A percentile compares a stretch with the other conserved stretches of the same genome.
Conservation (phyloP, 2,888 invertebrate genomes). For the Sphecodes monilicornis region DNA sequence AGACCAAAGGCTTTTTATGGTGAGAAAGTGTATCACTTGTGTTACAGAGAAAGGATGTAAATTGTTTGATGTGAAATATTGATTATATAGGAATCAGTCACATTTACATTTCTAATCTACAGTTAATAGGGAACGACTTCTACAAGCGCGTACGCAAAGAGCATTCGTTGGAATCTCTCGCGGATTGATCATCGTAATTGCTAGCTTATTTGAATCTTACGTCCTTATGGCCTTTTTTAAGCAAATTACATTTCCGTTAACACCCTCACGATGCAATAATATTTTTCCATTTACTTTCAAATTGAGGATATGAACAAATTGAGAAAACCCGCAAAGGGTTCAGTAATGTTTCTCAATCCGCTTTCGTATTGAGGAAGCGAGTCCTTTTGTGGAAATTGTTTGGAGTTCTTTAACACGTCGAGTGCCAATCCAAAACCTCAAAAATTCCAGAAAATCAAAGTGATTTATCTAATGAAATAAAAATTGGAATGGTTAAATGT, state of each 20-base stretch:
- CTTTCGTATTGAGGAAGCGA: background rate
- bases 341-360: too few species aligned
- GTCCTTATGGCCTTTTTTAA: too few species aligned
- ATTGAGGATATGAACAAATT: background rate
- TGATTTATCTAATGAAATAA: too few species aligned
- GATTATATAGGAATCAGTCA: too few species aligned
- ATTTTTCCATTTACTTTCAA: background rate
- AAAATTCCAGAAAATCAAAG: too few species aligned
- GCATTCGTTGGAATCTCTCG: background rate
- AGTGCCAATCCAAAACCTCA: too few species aligned
- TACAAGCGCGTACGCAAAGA: background rate
- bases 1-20: background rate
- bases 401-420: too few species aligned
- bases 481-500: too few species aligned
- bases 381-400: background rate
- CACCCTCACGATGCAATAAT: background rate
- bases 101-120: background rate
- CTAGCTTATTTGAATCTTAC: background rate
- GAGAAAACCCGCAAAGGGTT: background rate
- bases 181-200: background rate
- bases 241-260: background rate
- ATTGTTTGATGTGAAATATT: too few species aligned
- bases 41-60: too few species aligned
- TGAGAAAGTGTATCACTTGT: too few species aligned
- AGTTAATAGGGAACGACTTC: background rate